Conservation (phyloP, 2,888 invertebrate genomes). For the Heptascelio sp. region DNA sequence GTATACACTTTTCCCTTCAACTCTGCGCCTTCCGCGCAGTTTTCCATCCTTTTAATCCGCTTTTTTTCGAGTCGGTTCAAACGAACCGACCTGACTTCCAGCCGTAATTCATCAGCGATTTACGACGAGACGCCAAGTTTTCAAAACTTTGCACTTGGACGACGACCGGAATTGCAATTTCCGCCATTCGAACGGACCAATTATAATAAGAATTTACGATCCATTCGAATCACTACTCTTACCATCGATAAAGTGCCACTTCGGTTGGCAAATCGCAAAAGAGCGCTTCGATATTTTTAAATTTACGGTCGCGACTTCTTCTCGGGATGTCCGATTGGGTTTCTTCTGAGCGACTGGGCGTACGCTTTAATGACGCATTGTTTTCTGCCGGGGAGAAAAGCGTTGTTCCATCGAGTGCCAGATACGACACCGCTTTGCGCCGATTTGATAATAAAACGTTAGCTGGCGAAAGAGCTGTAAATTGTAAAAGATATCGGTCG, state of each 20-base stretch:
- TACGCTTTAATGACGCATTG: conserved; percentile 60
- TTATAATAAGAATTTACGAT: conserved; percentile 81
- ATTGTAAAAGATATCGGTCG: conserved; percentile 33
- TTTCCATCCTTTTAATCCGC: conserved; percentile 60
- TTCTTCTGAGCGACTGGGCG: conserved; percentile 52
- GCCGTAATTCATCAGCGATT: conserved; percentile 70
- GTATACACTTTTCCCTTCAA: too few relatives aligned
- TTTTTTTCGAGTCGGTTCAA: conserved; percentile 50
- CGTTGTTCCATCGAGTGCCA: background rate
- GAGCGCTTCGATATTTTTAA: conserved; percentile 46
- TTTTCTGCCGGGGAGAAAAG: conserved; percentile 25
- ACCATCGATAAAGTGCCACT: conserved; percentile 75
- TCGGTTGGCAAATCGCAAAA: conserved; percentile 48
- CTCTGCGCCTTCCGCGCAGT: too few relatives aligned
- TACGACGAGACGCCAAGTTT: conserved; percentile 74
- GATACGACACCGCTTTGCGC: conserved; percentile 6
- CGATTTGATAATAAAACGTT: conserved; percentile 31
- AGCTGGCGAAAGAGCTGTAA: conserved; percentile 23
- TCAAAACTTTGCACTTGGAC: conserved; percentile 69
- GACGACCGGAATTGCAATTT: conserved; percentile 74
- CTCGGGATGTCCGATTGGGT: conserved; percentile 50
- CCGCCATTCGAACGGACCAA: conserved; percentile 75
- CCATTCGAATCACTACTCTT: conserved; percentile 61
- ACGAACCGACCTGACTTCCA: conserved; percentile 36
- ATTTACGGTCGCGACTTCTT: conserved; percentile 43